These are phyloP conservation scores for Alcedo atthis DNA, from an alignment of 2,797 vertebrate species.

Conservation along the genomic window DNA sequence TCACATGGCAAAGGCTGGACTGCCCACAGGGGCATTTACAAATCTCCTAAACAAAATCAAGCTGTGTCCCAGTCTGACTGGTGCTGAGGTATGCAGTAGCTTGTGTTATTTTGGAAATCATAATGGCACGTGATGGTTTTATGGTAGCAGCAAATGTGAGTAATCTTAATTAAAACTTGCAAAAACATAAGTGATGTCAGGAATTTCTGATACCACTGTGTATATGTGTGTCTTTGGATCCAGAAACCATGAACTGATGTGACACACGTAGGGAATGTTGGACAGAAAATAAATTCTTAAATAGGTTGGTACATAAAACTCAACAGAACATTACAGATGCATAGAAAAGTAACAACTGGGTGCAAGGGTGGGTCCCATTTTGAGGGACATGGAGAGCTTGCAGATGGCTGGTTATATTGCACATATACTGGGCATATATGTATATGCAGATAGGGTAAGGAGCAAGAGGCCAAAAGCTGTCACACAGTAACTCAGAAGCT, in stretches of 20 bases:
- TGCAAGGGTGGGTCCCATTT: constrained; percentile 1
- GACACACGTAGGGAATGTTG: not conserved
- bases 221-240: not conserved
- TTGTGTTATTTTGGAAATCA: not conserved
- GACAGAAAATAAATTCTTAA: not conserved
- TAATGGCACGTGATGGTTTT: not conserved
- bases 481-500: constrained; percentile 52
- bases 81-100: not conserved
- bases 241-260: not conserved
- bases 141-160: not conserved
- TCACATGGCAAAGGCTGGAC: not conserved
- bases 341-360: not conserved
- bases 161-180: not conserved
- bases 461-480: constrained; percentile 68
- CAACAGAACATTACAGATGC: not conserved
- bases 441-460: constrained; percentile 57
- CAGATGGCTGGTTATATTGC: constrained; percentile 21
- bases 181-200: not conserved
- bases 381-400: constrained; percentile 6
- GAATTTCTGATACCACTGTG: not conserved
- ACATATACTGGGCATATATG: constrained; percentile 45
- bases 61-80: not conserved
- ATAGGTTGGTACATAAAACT: constrained; percentile 7
- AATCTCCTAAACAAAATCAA: not conserved
- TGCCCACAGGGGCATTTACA: not conserved